phyloP scores from a whole-genome alignment of 1,140 invertebrate species.

The Episyrphus balteatus region DNA sequence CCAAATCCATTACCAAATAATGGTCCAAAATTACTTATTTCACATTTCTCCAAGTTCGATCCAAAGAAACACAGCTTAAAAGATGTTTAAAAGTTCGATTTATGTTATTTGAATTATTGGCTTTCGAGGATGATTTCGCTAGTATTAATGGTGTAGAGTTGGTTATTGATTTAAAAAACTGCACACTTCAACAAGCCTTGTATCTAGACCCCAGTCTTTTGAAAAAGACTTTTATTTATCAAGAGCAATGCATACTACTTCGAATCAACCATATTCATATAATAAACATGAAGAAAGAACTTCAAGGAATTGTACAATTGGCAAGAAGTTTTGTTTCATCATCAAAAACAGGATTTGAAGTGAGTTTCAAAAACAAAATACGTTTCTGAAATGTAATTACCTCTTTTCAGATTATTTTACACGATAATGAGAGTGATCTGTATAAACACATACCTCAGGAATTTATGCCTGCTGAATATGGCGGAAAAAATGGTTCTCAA shows the following conservation, averaged over 20 bases:
- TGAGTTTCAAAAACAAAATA: conserved; percentile 18
- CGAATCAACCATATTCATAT: conserved; percentile 22
- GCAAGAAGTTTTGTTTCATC: conserved; percentile 37
- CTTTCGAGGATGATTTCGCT: conserved; percentile 21
- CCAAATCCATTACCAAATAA: conserved; percentile 11
- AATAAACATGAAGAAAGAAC: conserved; percentile 35
- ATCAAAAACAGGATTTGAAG: conserved; percentile 39
- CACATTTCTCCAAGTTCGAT: conserved; percentile 24
- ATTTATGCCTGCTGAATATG: conserved; percentile 45
- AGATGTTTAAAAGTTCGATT: conserved; percentile 25
- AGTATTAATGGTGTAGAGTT: conserved; percentile 15
- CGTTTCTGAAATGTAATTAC: no score
- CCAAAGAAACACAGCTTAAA: conserved; percentile 21
- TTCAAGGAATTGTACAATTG: conserved; percentile 39
- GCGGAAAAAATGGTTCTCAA: conserved; percentile 40
- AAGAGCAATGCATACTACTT: conserved; percentile 24
- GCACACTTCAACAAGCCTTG: conserved; percentile 26
- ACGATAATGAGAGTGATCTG: conserved; percentile 38
- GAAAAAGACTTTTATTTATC: conserved; percentile 19
- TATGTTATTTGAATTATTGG: conserved; percentile 20
- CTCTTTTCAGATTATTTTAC: conserved; percentile 33
- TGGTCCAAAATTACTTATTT: conserved; percentile 22
- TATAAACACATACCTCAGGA: conserved; percentile 39
- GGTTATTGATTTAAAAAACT: conserved; percentile 22
- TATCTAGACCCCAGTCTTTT: conserved; percentile 24